Conservation (phyloP, 2,888 invertebrate genomes). For the Diplazon laetatorius region DNA sequence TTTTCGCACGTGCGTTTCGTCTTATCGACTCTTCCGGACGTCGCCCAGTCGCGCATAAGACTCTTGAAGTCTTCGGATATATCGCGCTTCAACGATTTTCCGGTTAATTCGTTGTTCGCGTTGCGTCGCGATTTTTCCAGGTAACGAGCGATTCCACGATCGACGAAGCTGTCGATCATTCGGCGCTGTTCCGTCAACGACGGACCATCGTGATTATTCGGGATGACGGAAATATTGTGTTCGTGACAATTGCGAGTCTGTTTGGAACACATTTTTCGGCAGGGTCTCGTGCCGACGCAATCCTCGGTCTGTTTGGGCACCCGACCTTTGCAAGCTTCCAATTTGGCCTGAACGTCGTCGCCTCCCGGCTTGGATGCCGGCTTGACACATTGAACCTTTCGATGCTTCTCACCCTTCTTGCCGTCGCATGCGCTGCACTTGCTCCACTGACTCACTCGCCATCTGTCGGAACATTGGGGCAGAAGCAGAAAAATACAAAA, state of each 20-base stretch:
- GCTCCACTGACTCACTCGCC: conserved; percentile 87
- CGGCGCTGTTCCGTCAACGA: conserved; percentile 45
- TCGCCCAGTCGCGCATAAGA: conserved; percentile 70
- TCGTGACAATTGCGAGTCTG: conserved; percentile 55
- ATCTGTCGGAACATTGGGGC: conserved; percentile 83
- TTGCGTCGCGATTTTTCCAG: conserved; percentile 54
- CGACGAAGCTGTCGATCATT: conserved; percentile 71
- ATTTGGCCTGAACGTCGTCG: conserved; percentile 80
- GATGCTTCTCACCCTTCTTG: conserved; percentile 81
- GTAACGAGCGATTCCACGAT: conserved; percentile 70
- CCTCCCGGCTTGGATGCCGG: conserved; percentile 81
- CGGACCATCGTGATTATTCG: conserved; percentile 37
- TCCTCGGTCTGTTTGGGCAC: conserved; percentile 72
- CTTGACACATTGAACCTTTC: conserved; percentile 83
- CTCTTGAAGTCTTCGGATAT: conserved; percentile 65
- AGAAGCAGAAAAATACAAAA: not conserved
- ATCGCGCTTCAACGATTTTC: conserved; percentile 59
- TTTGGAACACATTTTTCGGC: conserved; percentile 70
- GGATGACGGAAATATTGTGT: not conserved
- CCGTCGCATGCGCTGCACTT: conserved; percentile 85
- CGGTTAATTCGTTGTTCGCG: not conserved
- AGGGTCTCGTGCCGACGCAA: conserved; percentile 72
- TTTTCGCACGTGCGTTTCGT: conserved; percentile 61
- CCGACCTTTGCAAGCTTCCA: conserved; percentile 73
- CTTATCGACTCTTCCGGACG: conserved; percentile 39